phyloP scores from a whole-genome alignment of 2,888 invertebrate genomes.

The Drosophila meridionalis region DNA sequence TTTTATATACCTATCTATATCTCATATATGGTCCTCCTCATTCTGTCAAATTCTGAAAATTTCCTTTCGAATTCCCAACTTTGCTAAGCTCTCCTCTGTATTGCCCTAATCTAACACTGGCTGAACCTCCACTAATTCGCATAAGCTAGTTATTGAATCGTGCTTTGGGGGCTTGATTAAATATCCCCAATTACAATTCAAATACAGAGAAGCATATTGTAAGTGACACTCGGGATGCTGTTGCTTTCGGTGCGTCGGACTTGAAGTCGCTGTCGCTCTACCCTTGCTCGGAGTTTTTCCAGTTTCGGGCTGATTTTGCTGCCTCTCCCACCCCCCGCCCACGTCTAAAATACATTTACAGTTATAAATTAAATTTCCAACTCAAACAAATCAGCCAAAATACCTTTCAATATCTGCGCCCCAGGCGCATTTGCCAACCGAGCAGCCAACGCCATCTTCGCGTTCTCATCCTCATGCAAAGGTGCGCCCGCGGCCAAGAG shows the following conservation, averaged over 20 bases:
- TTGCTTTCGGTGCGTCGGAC: constrained; percentile 1
- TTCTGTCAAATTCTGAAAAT: too few species aligned
- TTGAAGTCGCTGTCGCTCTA: neutral
- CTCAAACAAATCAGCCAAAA: constrained; percentile 80
- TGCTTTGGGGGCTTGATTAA: constrained; percentile 1
- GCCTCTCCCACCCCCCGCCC: neutral
- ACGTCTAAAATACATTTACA: constrained; percentile 67
- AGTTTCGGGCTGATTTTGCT: neutral
- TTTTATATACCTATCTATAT: too few species aligned
- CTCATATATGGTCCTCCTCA: too few species aligned
- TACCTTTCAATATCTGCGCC: constrained; percentile 78
- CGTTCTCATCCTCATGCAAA: constrained; percentile 22
- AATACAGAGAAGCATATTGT: constrained; percentile 10
- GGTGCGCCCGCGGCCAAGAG: constrained; percentile 41
- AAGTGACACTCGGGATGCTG: constrained; percentile 19
- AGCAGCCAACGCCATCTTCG: constrained; percentile 21
- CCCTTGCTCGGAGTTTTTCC: constrained; percentile 6
- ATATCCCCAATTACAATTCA: constrained; percentile 25
- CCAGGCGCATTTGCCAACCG: constrained; percentile 49
- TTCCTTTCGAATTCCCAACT: neutral
- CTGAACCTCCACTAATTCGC: neutral
- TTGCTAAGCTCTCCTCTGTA: neutral
- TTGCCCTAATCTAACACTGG: neutral
- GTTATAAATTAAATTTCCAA: constrained; percentile 78
- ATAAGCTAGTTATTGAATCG: constrained; percentile 1